Conservation (phyloP, 2,797 vertebrate genomes). For the Amniataba percoides region DNA sequence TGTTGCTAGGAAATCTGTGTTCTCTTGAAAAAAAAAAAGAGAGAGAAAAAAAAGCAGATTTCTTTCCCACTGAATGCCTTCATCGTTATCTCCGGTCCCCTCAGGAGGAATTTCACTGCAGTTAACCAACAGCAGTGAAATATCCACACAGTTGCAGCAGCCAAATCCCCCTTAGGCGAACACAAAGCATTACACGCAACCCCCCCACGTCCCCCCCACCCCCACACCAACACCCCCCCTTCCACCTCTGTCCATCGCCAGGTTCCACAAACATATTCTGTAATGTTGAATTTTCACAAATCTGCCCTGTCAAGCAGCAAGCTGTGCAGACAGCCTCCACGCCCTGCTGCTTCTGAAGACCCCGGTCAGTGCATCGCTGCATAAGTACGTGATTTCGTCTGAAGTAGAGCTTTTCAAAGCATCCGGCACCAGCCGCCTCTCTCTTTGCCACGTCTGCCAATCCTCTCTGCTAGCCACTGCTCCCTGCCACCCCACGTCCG, state of each 20-base stretch:
- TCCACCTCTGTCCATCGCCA: conserved; percentile 40
- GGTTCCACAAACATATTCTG: conserved; percentile 66
- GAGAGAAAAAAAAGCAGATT: conserved; percentile 17
- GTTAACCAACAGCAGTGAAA: conserved; percentile 71
- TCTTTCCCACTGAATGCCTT: conserved; percentile 54
- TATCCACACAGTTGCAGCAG: conserved; percentile 67
- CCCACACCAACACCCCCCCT: background rate
- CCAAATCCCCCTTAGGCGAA: conserved; percentile 71
- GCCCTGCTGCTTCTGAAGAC: conserved; percentile 63
- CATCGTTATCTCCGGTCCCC: conserved; percentile 56
- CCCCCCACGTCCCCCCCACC: background rate
- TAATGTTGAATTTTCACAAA: conserved; percentile 70
- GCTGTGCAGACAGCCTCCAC: conserved; percentile 59
- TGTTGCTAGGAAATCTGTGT: conserved; percentile 55
- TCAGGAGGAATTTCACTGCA: conserved; percentile 62
- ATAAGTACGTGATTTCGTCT: conserved; percentile 63
- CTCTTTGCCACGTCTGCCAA: conserved; percentile 49
- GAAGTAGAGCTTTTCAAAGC: conserved; percentile 57
- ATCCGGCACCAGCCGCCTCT: conserved; percentile 46
- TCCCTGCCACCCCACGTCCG: conserved; percentile 38
- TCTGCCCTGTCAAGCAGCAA: conserved; percentile 54
- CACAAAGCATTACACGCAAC: conserved; percentile 45
- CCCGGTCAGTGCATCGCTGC: conserved; percentile 51
- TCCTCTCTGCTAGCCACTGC: conserved; percentile 36
- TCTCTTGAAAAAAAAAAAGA: conserved; percentile 22